Base-by-base conservation (phyloP, 2,797 vertebrate species). In the Cossypha dichroa region DNA sequence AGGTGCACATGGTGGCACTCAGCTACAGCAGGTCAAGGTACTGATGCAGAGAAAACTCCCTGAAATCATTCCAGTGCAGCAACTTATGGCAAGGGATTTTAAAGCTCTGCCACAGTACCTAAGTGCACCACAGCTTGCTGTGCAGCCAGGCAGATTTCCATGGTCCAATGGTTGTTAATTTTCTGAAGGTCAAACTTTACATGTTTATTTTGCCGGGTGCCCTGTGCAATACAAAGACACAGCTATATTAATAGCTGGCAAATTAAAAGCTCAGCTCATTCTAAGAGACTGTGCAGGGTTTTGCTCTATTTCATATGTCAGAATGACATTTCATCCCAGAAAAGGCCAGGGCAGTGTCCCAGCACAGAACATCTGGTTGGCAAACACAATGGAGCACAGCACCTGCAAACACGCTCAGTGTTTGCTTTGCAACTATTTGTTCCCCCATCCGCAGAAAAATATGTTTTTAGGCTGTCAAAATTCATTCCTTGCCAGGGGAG, bases 311-410 rank as follows among this genome's bases (percentile, higher is more conserved):
- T 97, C 94, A 93, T 73, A 31, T 52, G 51, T 93, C 93, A 75
- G 89, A 91, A 88, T 75, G 93, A 97, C 95, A 95, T 96, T 96
- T 96, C 85, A 60, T 93, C 91, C 93, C 76, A 96, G 96, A 78
- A 62, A 70, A 55, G 86, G 88, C 95, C 83, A 93, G 92, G 95
- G 93, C 67, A 74, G 55, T 14, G 7, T 96, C 96, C 94, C 97
- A 94, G 92, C 91, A 31, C 95, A 82, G 94, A 98, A 98, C 98
- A 98, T 98, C 98, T 98, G 98, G 97, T 96, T 98, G 98, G 97
- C 96, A 23, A 95, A 96, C 89, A 97, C 97, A 97, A 97, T 97
- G 96, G 97, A 97, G 97, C 94, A 46, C 70, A 93, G 87, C 98
- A 98, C 98, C 98, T 98, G 98, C 63, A 21, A 94, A 77, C 86